phyloP scores from a whole-genome alignment of 2,113 vertebrate species.

The Copsychus sechellarum region DNA sequence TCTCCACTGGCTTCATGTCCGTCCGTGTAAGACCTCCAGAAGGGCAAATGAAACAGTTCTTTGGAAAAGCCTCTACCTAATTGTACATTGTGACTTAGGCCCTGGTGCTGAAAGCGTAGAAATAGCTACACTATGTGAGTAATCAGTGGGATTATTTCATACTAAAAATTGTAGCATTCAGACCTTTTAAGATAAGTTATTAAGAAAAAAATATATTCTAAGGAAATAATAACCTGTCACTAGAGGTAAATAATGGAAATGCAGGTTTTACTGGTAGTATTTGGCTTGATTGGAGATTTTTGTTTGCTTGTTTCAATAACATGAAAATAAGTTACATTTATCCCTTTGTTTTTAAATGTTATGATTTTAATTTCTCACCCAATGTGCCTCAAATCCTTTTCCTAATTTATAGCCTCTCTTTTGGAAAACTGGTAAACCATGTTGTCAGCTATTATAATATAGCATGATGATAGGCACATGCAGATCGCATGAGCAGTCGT shows the following conservation, averaged over 20 bases:
- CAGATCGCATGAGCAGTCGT: conserved; percentile 32
- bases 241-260: background rate
- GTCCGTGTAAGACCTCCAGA: background rate
- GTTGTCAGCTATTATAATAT: conserved; percentile 63
- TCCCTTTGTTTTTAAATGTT: background rate
- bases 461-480: conserved; percentile 38
- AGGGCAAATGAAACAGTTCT: conserved; percentile 17
- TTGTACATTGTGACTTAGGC: conserved; percentile 28
- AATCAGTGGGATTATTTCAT: background rate
- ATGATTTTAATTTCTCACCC: conserved; percentile 23
- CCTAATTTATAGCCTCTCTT: conserved; percentile 55
- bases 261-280: background rate
- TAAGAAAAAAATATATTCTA: background rate
- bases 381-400: background rate
- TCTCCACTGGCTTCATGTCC: background rate
- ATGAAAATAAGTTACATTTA: conserved; percentile 6
- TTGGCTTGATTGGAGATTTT: background rate
- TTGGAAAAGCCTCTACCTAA: conserved; percentile 29
- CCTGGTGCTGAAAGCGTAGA: background rate
- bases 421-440: conserved; percentile 47
- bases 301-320: background rate
- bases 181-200: conserved; percentile 19
- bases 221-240: background rate
- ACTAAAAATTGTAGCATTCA: background rate
- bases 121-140: background rate